Evolutionary conservation across 2,888 invertebrate genomes (phyloP).

Genomic region (Amiota mariae): DNA sequence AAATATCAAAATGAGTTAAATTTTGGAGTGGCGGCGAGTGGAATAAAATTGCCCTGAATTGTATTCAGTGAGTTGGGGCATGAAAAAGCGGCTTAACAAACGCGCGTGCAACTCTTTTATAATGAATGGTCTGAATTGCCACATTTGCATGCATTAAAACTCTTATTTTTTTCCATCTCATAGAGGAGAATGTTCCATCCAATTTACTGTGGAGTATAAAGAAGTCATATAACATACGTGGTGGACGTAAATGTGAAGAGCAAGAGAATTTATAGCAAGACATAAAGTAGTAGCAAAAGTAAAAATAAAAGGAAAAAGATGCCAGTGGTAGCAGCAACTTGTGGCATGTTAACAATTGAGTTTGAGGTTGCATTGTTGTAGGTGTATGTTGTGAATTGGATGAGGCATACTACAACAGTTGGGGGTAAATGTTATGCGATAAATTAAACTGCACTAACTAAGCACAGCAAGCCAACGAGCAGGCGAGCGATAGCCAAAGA

Average conservation of each 20-base stretch:
- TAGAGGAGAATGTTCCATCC: too few species aligned
- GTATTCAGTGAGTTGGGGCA: background rate
- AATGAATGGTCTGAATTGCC: slow-evolving; percentile 30
- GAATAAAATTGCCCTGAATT: background rate
- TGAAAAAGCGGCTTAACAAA: background rate
- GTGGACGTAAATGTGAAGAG: slow-evolving; percentile 9
- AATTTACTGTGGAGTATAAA: background rate
- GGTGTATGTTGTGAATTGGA: slow-evolving; percentile 4
- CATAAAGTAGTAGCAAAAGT: slow-evolving; percentile 24
- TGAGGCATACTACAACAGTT: background rate
- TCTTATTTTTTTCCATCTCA: slow-evolving; percentile 10
- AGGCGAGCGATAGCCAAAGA: slow-evolving; percentile 38
- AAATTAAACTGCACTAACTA: slow-evolving; percentile 63
- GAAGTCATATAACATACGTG: background rate
- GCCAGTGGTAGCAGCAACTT: slow-evolving; percentile 15
- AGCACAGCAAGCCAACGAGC: slow-evolving; percentile 38
- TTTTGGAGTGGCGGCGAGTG: background rate
- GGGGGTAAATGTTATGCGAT: slow-evolving; percentile 43
- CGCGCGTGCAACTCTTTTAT: background rate
- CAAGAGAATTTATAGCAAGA: slow-evolving; percentile 17
- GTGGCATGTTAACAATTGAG: slow-evolving; percentile 17
- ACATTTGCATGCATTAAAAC: slow-evolving; percentile 28
- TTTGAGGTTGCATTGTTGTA: slow-evolving; percentile 11
- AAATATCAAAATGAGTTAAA: background rate
- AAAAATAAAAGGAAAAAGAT: background rate